Evolutionary conservation across 2,113 vertebrate genomes (phyloP), one percentile per base, ranked within the genome.

Genomic region (Vulpes lagopus): DNA sequence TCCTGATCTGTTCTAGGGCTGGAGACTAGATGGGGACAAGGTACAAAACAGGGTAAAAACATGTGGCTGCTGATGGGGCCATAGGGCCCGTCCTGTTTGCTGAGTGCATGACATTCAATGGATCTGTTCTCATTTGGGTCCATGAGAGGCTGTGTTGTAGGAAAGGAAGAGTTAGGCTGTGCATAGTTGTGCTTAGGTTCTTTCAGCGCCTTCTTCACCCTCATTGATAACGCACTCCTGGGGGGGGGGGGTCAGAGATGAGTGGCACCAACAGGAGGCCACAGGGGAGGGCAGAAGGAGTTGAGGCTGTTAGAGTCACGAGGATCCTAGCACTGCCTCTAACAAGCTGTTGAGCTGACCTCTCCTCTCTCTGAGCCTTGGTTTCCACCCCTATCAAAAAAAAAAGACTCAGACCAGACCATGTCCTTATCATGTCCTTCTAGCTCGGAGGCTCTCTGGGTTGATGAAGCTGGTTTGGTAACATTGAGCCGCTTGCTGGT

Each of bases 61-160:
- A 49, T 20, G 73, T 11, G 9, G 16, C 69, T 85, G 62, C 60
- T 92, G 30, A 22, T 10, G 16, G 25, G 64, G 59, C 38, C 15
- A 25, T 7, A 3, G 14, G n/a, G 12, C 11, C 20, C 27, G 1
- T 27, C 20, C 49, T 73, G 25, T 76, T 43, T 30, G 59, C 0
- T 69, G 69, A 89, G 23, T 3, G 19, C 14, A 8, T 8, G 79
- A n/a, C 8, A 32, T 23, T 30, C 10, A 0, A 0, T 0, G 1
- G 81, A 30, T 15, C 55, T 92, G 22, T 23, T 53, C n/a, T n/a
- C 27, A 4, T 43, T 0, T 43, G 88, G 65, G 49, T 19, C 38
- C 4, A 1, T 1, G 22, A 65, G 53, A 88, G 80, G 86, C 78
- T 88, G 38, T 84, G 84, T 2, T 35, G 35, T 62, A 25, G 67